Conservation (phyloP, 2,797 vertebrate species). For the Apogon hyalosoma region DNA sequence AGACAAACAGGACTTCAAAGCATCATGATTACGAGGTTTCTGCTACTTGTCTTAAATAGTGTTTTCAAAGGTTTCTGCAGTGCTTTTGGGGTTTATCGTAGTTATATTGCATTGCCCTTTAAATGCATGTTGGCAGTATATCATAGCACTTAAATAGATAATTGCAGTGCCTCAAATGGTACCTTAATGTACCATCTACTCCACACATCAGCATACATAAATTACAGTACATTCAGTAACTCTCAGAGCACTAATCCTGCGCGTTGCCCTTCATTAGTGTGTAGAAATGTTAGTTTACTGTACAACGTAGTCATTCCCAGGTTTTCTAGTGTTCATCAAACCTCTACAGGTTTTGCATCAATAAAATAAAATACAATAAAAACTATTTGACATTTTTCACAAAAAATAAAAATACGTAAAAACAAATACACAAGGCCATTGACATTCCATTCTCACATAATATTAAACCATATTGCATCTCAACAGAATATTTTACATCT, state of each 20-base stretch:
- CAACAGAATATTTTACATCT: constrained; percentile 98
- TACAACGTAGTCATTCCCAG: constrained; percentile 77
- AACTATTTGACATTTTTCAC: constrained; percentile 90
- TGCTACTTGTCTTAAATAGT: constrained; percentile 76
- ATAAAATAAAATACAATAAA: constrained; percentile 82
- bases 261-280: constrained; percentile 86
- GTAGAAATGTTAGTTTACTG: constrained; percentile 88
- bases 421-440: constrained; percentile 96
- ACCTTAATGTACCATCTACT: constrained; percentile 79
- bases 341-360: constrained; percentile 87
- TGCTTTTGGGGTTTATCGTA: constrained; percentile 77
- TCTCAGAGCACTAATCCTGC: constrained; percentile 75
- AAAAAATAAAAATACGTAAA: constrained; percentile 91
- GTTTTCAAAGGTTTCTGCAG: constrained; percentile 77
- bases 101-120: constrained; percentile 85
- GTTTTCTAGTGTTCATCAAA: constrained; percentile 78
- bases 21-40: constrained; percentile 76
- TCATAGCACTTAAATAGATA: constrained; percentile 89
- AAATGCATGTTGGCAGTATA: constrained; percentile 88
- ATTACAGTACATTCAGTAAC: constrained; percentile 92
- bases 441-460: constrained; percentile 91
- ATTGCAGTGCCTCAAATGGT: constrained; percentile 80
- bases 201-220: constrained; percentile 83
- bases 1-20: constrained; percentile 79
- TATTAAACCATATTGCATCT: constrained; percentile 95